phyloP scores from a whole-genome alignment of 2,888 invertebrate genomes.

The Hirtodrosophila cameraria region DNA sequence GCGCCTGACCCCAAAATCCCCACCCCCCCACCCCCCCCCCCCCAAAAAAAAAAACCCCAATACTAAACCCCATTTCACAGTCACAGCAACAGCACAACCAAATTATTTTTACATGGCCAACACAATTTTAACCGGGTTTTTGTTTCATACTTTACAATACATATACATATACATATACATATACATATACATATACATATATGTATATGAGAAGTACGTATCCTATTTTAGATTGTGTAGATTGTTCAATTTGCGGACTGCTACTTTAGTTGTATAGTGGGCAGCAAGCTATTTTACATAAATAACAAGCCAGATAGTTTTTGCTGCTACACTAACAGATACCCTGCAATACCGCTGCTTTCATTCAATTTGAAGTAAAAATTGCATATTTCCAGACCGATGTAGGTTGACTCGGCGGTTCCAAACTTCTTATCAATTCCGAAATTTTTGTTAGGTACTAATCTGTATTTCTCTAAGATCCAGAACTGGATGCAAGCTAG shows the following conservation, averaged over 20 bases:
- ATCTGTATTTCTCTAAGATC: not conserved
- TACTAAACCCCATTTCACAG: constrained; percentile 1
- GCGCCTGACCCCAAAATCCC: constrained; percentile 27
- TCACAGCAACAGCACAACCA: constrained; percentile 2
- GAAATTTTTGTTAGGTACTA: too few relatives aligned
- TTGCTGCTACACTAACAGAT: not conserved
- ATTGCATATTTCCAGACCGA: too few relatives aligned
- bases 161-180: too few relatives aligned
- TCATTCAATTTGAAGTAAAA: too few relatives aligned
- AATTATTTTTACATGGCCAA: constrained; percentile 48
- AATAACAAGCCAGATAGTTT: constrained; percentile 19
- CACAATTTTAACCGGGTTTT: constrained; percentile 3
- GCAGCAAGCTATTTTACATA: constrained; percentile 46
- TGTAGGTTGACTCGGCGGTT: not conserved
- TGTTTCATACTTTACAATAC: too few relatives aligned
- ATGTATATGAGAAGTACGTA: not conserved
- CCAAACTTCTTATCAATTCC: too few relatives aligned
- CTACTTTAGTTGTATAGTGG: constrained; percentile 27
- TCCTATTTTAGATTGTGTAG: constrained; percentile 8
- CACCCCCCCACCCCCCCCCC: not conserved
- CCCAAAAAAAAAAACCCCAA: too few relatives aligned
- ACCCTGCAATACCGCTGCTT: too few relatives aligned
- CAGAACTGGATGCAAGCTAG: too few relatives aligned
- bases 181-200: too few relatives aligned
- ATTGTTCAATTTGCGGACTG: constrained; percentile 42